Conservation (phyloP, 2,797 vertebrate species). For the Mareca penelope region DNA sequence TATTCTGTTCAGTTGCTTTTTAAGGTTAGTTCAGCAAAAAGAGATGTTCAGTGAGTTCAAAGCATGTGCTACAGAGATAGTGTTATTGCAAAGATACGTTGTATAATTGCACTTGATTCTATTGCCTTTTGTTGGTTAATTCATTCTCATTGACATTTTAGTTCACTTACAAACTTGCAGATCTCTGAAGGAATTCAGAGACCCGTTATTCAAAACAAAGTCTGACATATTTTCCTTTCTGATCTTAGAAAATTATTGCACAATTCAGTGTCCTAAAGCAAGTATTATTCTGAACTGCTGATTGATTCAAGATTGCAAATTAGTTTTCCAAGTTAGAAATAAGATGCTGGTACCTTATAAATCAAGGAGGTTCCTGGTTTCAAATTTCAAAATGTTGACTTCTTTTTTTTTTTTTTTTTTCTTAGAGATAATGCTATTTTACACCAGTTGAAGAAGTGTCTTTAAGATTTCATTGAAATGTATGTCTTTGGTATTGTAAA, state of each 20-base stretch:
- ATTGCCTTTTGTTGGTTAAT: not conserved
- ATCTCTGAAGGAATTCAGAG: not conserved
- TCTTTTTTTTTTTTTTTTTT: not conserved
- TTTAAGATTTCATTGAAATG: not conserved
- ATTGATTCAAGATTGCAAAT: constrained; percentile 12
- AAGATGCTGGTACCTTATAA: constrained; percentile 4
- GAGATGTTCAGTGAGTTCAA: not conserved
- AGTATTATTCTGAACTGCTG: constrained; percentile 24
- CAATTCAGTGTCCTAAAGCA: constrained; percentile 32
- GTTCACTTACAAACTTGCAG: not conserved
- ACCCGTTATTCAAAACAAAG: not conserved
- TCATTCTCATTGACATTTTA: not conserved
- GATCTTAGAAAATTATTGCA: constrained; percentile 16
- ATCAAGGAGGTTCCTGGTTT: not conserved
- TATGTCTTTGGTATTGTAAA: not conserved
- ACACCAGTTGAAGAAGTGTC: not conserved
- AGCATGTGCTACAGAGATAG: not conserved
- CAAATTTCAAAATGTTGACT: not conserved
- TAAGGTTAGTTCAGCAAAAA: not conserved
- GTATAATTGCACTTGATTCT: not conserved
- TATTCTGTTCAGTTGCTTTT: not conserved
- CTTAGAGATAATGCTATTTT: not conserved
- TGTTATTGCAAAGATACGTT: not conserved
- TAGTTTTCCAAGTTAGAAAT: not conserved
- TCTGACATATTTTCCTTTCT: constrained; percentile 10